These are phyloP conservation scores for Noctua pronuba DNA, from an alignment of 2,888 invertebrate genomes.

Conservation along the genomic window DNA sequence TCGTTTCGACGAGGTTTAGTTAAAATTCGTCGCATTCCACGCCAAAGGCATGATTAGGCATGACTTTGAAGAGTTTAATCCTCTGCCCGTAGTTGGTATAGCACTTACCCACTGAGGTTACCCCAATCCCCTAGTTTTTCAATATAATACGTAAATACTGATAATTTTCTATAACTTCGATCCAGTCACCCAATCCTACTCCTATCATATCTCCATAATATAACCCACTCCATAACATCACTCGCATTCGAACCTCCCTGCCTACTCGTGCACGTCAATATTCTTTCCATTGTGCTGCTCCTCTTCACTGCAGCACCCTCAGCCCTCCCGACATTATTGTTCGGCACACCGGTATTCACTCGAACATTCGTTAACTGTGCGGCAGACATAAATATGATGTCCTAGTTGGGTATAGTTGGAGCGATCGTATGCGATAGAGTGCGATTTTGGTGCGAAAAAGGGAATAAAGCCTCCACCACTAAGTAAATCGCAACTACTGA, in stretches of 20 bases:
- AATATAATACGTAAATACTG: background rate
- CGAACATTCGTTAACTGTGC: constrained; percentile 24
- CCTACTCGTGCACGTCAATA: constrained; percentile 14
- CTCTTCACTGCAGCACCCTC: constrained; percentile 32
- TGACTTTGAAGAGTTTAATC: background rate
- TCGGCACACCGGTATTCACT: constrained; percentile 13
- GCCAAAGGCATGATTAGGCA: background rate
- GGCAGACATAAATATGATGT: constrained; percentile 1
- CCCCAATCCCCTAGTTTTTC: background rate
- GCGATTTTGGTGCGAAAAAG: too few species aligned
- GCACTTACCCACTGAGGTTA: background rate
- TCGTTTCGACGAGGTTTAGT: background rate
- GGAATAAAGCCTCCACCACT: background rate
- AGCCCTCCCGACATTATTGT: constrained; percentile 23
- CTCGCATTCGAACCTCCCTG: background rate
- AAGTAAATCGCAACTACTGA: too few species aligned
- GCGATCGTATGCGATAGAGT: background rate
- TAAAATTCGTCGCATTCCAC: background rate
- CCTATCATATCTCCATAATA: background rate
- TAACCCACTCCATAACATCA: background rate
- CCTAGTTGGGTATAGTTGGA: background rate
- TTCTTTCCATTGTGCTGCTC: constrained; percentile 31
- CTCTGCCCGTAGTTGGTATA: background rate
- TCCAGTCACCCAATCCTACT: background rate
- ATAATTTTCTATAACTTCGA: too few species aligned